Evolutionary conservation across 2,113 vertebrate species (phyloP).

Genomic region (Phoxinus phoxinus): DNA sequence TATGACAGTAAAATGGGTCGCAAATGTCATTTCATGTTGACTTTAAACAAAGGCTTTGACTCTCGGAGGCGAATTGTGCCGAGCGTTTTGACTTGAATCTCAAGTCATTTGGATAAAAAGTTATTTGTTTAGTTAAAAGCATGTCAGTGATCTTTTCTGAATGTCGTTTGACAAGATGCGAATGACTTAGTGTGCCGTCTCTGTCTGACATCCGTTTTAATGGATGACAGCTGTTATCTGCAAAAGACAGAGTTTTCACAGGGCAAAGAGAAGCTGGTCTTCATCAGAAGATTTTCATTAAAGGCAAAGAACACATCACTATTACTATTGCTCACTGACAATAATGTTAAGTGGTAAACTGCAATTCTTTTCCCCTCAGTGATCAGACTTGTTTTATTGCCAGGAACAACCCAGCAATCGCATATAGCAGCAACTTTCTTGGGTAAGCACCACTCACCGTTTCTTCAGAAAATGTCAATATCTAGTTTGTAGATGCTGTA

Average conservation of each 20-base stretch:
- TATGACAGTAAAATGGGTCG: neutral
- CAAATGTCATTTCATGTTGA: neutral
- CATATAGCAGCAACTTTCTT: neutral
- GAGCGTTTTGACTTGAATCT: neutral
- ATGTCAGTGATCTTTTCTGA: constrained; percentile 1
- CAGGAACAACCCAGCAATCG: neutral
- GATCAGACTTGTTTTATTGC: neutral
- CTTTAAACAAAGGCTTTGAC: neutral
- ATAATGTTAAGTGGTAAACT: neutral
- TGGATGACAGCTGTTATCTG: constrained; percentile 14
- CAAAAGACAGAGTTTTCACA: neutral
- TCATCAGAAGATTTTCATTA: neutral
- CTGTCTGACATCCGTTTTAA: constrained; percentile 25
- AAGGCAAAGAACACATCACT: neutral
- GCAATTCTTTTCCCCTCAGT: neutral
- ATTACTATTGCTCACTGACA: neutral
- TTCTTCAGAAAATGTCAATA: neutral
- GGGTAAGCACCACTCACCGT: neutral
- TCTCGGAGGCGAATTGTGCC: neutral
- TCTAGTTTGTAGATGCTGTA: neutral
- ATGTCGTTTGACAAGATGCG: constrained; percentile 12
- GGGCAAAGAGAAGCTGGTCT: neutral
- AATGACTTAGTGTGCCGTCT: neutral
- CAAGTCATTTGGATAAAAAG: neutral
- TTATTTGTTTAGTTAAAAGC: too few species aligned